phyloP scores from a whole-genome alignment of 2,113 vertebrate genomes.

The Andinoacara biseriatus region DNA sequence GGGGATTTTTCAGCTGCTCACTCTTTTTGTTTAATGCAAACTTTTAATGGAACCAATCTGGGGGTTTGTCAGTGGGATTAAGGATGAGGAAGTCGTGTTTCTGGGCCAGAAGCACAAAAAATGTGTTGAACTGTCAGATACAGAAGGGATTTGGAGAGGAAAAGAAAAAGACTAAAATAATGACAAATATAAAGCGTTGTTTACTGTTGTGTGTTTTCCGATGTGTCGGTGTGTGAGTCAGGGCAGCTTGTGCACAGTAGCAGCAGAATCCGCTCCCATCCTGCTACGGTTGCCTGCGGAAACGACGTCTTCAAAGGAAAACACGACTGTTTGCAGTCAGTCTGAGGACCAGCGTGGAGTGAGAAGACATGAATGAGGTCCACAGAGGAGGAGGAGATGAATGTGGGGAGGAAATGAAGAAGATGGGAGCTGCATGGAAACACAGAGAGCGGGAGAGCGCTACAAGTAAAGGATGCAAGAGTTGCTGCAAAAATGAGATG shows the following conservation, averaged over 20 bases:
- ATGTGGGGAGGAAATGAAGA: background rate
- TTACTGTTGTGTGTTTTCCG: background rate
- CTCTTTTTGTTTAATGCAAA: background rate
- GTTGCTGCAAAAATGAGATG: background rate
- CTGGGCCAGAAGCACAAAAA: constrained; percentile 2
- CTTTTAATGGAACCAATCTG: constrained; percentile 1
- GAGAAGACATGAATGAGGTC: constrained; percentile 3
- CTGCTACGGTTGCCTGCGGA: constrained; percentile 12
- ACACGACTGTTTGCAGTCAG: constrained; percentile 10
- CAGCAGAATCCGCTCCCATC: constrained; percentile 12
- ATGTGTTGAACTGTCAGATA: background rate
- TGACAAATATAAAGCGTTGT: background rate
- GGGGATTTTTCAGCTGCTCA: background rate
- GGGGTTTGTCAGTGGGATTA: background rate
- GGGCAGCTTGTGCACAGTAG: background rate
- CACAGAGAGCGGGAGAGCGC: background rate
- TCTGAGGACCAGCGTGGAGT: background rate
- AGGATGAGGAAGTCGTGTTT: background rate
- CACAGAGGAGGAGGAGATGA: constrained; percentile 6
- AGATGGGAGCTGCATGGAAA: background rate
- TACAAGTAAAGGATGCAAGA: background rate
- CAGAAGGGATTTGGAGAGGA: background rate
- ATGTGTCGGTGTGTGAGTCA: background rate
- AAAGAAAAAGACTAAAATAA: background rate
- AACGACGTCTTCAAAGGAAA: constrained; percentile 21